These are phyloP conservation scores for Bombyx huttoni DNA, from an alignment of 2,888 invertebrate species.

Conservation along the genomic window DNA sequence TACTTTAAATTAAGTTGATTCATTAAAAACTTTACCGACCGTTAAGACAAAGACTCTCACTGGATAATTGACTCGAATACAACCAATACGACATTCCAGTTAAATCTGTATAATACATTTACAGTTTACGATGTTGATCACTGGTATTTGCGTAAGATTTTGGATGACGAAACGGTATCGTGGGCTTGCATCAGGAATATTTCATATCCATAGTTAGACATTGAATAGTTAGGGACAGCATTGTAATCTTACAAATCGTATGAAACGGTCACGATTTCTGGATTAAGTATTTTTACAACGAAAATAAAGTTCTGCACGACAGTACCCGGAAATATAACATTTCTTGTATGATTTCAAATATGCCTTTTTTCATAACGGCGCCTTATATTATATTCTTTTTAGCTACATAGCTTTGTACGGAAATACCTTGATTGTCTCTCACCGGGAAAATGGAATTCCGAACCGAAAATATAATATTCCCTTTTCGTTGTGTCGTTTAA, in stretches of 20 bases:
- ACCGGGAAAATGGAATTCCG: too few relatives aligned
- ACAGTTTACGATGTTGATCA: slow-evolving; percentile 1
- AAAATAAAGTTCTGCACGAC: neutral
- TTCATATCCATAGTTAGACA: neutral
- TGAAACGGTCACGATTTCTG: neutral
- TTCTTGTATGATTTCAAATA: neutral
- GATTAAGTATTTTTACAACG: neutral
- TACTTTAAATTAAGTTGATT: too few relatives aligned
- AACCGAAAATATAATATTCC: too few relatives aligned
- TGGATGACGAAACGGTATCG: slow-evolving; percentile 21
- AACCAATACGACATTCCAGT: neutral
- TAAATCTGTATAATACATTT: neutral
- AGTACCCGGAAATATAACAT: neutral
- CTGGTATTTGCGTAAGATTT: slow-evolving; percentile 14
- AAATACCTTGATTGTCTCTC: neutral
- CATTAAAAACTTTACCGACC: too few relatives aligned
- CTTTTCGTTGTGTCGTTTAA: too few relatives aligned
- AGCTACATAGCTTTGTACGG: neutral
- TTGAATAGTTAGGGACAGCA: neutral
- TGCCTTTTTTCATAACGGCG: neutral
- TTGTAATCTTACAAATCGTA: neutral
- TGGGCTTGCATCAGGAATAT: slow-evolving; percentile 21
- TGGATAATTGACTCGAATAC: neutral
- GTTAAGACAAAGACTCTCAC: too few relatives aligned
- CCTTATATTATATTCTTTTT: neutral